phyloP scores from a whole-genome alignment of 64 coral and sea anemone species.

The Montipora foliosa region DNA sequence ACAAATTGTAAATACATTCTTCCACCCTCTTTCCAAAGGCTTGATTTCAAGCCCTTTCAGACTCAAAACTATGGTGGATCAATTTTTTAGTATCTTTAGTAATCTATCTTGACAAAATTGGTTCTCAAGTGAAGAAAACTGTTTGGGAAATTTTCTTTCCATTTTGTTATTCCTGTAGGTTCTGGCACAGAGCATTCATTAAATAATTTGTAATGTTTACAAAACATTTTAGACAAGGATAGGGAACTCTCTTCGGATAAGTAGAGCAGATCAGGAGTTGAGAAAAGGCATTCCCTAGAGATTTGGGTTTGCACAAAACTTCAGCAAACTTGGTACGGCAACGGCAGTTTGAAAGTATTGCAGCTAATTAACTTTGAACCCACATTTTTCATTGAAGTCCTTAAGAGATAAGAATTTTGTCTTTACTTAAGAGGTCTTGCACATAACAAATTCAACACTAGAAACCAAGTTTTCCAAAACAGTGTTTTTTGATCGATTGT shows the following conservation, averaged over 20 bases:
- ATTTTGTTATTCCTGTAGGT: too few relatives aligned
- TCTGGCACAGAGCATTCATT: too few relatives aligned
- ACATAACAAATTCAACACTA: not conserved
- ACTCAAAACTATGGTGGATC: too few relatives aligned
- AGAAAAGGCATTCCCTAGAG: not conserved
- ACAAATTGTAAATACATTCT: too few relatives aligned
- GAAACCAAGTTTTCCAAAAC: conserved; percentile 26
- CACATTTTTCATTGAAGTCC: not conserved
- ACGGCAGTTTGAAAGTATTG: conserved; percentile 15
- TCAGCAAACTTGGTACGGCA: conserved; percentile 10
- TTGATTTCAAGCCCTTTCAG: too few relatives aligned
- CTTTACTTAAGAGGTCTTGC: not conserved
- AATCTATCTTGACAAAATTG: too few relatives aligned
- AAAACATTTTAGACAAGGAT: conserved; percentile 13
- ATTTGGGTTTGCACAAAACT: not conserved
- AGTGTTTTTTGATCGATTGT: not conserved
- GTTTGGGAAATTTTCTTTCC: too few relatives aligned
- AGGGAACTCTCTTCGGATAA: not conserved
- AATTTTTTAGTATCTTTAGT: not conserved
- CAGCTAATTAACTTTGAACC: not conserved
- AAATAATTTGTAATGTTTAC: not conserved
- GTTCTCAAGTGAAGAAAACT: too few relatives aligned
- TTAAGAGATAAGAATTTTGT: not conserved
- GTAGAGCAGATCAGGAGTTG: not conserved
- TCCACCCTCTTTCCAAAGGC: too few relatives aligned